A percentile compares a stretch with the other conserved stretches of the same genome.
Conservation (phyloP, 2,797 vertebrate genomes). For the Peromyscus melanophrys region DNA sequence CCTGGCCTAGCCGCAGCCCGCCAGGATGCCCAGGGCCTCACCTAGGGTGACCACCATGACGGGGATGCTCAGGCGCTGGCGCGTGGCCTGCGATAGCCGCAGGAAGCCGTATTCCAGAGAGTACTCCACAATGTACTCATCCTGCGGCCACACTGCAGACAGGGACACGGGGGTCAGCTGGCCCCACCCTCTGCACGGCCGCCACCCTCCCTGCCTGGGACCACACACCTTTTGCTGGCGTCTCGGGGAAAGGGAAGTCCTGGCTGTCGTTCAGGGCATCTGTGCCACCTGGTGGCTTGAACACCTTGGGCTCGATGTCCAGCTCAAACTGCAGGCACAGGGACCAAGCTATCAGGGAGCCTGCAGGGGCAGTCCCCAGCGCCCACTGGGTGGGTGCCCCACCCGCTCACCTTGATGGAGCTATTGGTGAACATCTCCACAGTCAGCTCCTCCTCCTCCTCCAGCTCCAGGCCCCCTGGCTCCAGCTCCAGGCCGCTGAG, state of each 20-base stretch:
- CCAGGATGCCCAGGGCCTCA: conserved; percentile 84
- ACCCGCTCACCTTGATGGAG: conserved; percentile 93
- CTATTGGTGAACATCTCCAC: conserved; percentile 97
- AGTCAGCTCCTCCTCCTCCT: conserved; percentile 94
- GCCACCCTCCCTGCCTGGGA: background rate
- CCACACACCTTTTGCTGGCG: conserved; percentile 94
- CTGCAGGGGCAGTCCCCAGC: background rate
- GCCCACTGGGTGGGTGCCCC: background rate
- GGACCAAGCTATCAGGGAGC: background rate
- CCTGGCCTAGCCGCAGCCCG: background rate
- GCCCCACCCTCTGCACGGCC: background rate
- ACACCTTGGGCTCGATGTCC: conserved; percentile 95
- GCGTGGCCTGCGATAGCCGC: conserved; percentile 95
- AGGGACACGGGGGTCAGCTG: background rate
- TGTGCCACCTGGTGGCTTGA: conserved; percentile 89
- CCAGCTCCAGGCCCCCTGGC: conserved; percentile 82
- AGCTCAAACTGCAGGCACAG: conserved; percentile 94
- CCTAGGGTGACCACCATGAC: conserved; percentile 99
- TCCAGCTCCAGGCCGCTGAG: conserved; percentile 75
- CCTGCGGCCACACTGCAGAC: conserved; percentile 95
- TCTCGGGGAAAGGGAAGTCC: conserved; percentile 94
- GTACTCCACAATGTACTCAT: conserved; percentile 98
- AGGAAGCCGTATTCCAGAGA: conserved; percentile 98
- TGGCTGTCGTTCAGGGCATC: conserved; percentile 90
- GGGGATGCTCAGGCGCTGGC: conserved; percentile 97